These are phyloP conservation scores for Phytoseiulus persimilis DNA, from an alignment of 2,888 invertebrate genomes.

Conservation along the genomic window DNA sequence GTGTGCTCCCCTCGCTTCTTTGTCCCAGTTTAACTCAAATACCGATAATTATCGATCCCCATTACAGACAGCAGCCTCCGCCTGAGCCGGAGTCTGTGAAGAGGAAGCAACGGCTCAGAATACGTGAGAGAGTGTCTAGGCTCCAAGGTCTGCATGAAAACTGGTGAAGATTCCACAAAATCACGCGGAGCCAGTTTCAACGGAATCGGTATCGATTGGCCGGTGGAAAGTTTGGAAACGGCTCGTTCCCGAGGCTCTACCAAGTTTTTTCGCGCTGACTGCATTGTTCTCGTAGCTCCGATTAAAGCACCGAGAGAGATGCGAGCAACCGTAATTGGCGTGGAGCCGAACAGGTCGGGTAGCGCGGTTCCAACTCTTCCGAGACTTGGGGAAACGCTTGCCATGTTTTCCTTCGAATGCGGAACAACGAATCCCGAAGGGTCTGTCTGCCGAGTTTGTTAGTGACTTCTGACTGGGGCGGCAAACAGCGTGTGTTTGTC, in stretches of 20 bases:
- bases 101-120: neutral
- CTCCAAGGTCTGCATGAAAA: neutral
- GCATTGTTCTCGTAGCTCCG: neutral
- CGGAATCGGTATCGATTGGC: neutral
- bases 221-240: neutral
- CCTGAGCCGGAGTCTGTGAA: neutral
- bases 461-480: neutral
- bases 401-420: neutral
- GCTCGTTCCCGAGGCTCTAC: neutral
- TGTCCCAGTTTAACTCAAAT: neutral
- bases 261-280: neutral
- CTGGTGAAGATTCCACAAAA: neutral
- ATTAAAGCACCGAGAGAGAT: neutral
- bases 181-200: neutral
- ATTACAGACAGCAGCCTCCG: neutral
- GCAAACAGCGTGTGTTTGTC: neutral
- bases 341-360: neutral
- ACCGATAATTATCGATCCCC: conserved; percentile 5
- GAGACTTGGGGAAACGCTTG: neutral
- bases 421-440: neutral
- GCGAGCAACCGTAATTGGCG: neutral
- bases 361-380: neutral
- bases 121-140: neutral
- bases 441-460: neutral
- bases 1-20: neutral